Conservation (phyloP, 2,113 vertebrate species). For the Excalfactoria chinensis region DNA sequence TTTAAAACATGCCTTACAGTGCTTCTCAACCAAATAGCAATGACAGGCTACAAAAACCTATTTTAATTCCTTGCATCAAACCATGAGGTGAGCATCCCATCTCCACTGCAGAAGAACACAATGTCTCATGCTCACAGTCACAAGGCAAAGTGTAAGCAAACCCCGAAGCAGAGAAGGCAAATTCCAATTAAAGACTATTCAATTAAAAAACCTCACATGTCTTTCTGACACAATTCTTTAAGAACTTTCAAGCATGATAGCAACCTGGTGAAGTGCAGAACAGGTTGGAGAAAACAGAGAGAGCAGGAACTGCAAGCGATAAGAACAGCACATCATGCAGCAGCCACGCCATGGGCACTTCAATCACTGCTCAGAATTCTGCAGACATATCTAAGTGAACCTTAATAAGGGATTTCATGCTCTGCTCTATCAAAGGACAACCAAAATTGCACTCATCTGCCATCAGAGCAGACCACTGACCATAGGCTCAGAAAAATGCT, state of each 20-base stretch:
- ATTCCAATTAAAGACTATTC: background rate
- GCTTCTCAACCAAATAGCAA: background rate
- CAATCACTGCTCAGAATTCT: background rate
- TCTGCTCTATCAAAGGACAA: background rate
- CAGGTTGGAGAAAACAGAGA: background rate
- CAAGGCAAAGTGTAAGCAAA: background rate
- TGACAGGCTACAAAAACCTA: background rate
- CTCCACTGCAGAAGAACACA: background rate
- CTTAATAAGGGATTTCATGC: background rate
- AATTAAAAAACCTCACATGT: background rate
- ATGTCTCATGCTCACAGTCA: background rate
- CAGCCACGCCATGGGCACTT: fast-evolving
- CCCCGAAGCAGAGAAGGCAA: background rate
- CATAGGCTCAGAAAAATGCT: background rate
- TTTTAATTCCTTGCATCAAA: background rate
- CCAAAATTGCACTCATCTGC: slow-evolving; percentile 12
- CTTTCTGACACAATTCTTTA: background rate
- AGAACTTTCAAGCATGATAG: background rate
- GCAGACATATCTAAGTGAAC: background rate
- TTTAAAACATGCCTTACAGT: background rate
- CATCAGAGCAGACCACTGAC: slow-evolving; percentile 19
- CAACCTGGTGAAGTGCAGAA: background rate
- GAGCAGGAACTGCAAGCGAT: background rate
- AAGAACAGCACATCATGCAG: background rate
- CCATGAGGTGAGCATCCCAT: background rate